These are phyloP conservation scores for Dendroctonus ponderosae DNA, from an alignment of 1,140 invertebrate genomes.

Conservation along the genomic window DNA sequence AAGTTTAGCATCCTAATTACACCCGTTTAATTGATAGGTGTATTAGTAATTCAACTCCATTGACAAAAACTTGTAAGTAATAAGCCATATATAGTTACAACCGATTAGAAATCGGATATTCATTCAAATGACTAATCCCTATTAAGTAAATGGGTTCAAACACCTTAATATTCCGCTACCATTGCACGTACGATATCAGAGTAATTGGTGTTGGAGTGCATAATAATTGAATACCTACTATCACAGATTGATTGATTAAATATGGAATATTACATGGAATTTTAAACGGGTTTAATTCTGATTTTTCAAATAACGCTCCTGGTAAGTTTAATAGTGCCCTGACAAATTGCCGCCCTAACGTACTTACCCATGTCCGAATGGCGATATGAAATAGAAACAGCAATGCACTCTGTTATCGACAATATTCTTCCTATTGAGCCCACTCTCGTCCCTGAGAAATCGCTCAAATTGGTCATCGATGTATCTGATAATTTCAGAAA, in stretches of 20 bases:
- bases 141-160: slow-evolving; percentile 13
- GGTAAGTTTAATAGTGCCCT: too few species aligned
- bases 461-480: slow-evolving; percentile 94
- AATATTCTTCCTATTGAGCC: slow-evolving; percentile 87
- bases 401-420: slow-evolving; percentile 93
- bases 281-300: too few species aligned
- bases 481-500: slow-evolving; percentile 86
- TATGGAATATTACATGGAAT: too few species aligned
- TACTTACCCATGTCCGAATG: slow-evolving; percentile 90
- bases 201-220: too few species aligned
- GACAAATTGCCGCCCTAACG: not conserved
- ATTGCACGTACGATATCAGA: too few species aligned
- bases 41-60: not conserved
- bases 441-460: slow-evolving; percentile 87
- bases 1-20: not conserved
- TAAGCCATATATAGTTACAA: slow-evolving; percentile 7
- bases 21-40: slow-evolving; percentile 1
- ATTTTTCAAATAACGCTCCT: too few species aligned
- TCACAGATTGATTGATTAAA: too few species aligned
- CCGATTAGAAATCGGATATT: slow-evolving; percentile 5
- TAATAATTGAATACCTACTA: too few species aligned
- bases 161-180: not conserved
- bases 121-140: slow-evolving; percentile 4
- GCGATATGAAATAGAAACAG: slow-evolving; percentile 99
- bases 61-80: slow-evolving; percentile 1